Conservation (phyloP, 2,113 vertebrate genomes). For the Mirza zaza region DNA sequence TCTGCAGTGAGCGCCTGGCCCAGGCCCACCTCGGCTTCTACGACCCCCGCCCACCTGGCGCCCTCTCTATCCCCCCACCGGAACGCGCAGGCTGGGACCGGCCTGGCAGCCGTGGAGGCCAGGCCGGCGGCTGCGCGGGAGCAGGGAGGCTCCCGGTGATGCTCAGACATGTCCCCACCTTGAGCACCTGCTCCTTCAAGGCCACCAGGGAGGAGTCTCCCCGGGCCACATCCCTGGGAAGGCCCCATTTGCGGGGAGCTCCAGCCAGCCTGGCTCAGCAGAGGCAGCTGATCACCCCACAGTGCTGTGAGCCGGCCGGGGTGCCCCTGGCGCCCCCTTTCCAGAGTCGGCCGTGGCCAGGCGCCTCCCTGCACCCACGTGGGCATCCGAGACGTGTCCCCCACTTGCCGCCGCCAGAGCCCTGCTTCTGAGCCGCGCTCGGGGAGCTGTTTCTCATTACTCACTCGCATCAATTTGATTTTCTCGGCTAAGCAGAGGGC, state of each 20-base stretch:
- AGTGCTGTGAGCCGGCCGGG: background rate
- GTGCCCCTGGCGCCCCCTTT: background rate
- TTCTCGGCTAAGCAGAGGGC: slow-evolving; percentile 68
- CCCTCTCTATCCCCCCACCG: background rate
- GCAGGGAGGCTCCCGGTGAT: fast-evolving
- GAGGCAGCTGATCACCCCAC: background rate
- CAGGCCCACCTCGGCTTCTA: fast-evolving
- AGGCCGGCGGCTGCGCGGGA: fast-evolving
- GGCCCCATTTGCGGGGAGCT: background rate
- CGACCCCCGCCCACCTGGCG: too few species aligned
- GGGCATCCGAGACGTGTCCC: background rate
- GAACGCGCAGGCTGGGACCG: too few species aligned
- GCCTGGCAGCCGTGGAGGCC: background rate
- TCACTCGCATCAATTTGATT: slow-evolving; percentile 59
- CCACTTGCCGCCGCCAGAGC: fast-evolving
- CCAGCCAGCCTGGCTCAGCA: background rate
- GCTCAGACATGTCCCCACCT: too few species aligned
- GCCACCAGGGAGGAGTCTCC: background rate
- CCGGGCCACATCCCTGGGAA: background rate
- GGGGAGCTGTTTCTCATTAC: slow-evolving; percentile 80
- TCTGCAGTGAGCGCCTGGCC: background rate
- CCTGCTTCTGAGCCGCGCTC: fast-evolving
- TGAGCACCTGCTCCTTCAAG: background rate
- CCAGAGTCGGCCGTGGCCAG: background rate
- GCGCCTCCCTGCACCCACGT: background rate